These are phyloP conservation scores for Drosophila nannoptera DNA, from an alignment of 1,140 invertebrate genomes.

Conservation along the genomic window DNA sequence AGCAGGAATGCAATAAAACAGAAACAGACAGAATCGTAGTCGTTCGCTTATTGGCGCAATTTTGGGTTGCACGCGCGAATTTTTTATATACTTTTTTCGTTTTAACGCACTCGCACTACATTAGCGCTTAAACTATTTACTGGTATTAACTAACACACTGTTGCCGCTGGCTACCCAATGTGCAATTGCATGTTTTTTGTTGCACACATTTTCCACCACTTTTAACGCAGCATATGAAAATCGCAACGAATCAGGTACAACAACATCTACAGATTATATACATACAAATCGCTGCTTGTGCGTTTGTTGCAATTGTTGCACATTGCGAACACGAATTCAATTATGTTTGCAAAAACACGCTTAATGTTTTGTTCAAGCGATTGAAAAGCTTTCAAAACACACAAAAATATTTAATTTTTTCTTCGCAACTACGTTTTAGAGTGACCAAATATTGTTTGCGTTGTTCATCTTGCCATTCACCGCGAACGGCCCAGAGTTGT, in stretches of 20 bases:
- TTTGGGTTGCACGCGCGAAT: slow-evolving; percentile 62
- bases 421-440: slow-evolving; percentile 62
- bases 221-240: slow-evolving; percentile 43
- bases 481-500: slow-evolving; percentile 28
- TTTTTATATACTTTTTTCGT: slow-evolving; percentile 33
- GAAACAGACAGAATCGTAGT: slow-evolving; percentile 53
- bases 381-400: slow-evolving; percentile 43
- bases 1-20: slow-evolving; percentile 65
- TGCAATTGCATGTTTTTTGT: slow-evolving; percentile 48
- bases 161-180: slow-evolving; percentile 20
- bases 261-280: slow-evolving; percentile 43
- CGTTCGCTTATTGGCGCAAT: slow-evolving; percentile 76
- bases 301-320: slow-evolving; percentile 15
- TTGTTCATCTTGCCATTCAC: slow-evolving; percentile 36
- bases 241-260: slow-evolving; percentile 45
- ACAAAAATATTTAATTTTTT: slow-evolving; percentile 71
- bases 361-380: slow-evolving; percentile 34
- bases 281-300: slow-evolving; percentile 28
- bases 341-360: slow-evolving; percentile 13
- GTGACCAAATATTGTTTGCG: slow-evolving; percentile 54
- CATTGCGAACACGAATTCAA: slow-evolving; percentile 25
- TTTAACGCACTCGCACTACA: slow-evolving; percentile 24
- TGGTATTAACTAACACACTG: slow-evolving; percentile 34
- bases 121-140: slow-evolving; percentile 11
- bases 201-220: slow-evolving; percentile 53